These are phyloP conservation scores for Lamproptera curius DNA, from an alignment of 2,888 invertebrate genomes.

Conservation along the genomic window DNA sequence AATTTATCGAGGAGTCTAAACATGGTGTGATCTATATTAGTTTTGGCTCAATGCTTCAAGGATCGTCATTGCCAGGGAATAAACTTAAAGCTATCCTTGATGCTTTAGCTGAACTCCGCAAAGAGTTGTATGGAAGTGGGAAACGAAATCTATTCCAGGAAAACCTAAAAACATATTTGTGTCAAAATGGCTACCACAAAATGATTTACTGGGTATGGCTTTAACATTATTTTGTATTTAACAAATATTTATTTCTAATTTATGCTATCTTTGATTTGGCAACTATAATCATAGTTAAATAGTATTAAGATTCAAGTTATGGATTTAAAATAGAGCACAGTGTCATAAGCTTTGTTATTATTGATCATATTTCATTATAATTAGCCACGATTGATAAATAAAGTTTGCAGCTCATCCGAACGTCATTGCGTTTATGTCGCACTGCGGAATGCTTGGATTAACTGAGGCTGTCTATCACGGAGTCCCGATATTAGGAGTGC, in stretches of 20 bases:
- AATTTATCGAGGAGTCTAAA: constrained; percentile 80
- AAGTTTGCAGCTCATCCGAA: constrained; percentile 67
- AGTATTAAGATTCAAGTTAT: constrained; percentile 38
- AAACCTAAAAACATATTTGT: constrained; percentile 78
- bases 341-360: too few species aligned
- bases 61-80: constrained; percentile 77
- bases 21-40: constrained; percentile 86
- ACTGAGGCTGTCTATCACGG: constrained; percentile 78
- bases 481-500: constrained; percentile 78
- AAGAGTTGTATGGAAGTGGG: constrained; percentile 87
- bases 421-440: constrained; percentile 74
- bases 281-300: too few species aligned
- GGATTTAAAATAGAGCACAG: too few species aligned
- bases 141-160: constrained; percentile 71
- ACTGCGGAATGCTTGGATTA: constrained; percentile 76
- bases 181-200: constrained; percentile 81
- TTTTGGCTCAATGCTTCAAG: constrained; percentile 86
- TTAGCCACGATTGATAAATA: too few species aligned
- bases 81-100: constrained; percentile 79
- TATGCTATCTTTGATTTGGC: too few species aligned
- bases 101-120: constrained; percentile 81
- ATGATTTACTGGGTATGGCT: constrained; percentile 77
- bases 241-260: not conserved
- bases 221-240: not conserved
- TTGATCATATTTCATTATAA: too few species aligned